phyloP scores from a whole-genome alignment of 2,888 invertebrate genomes.

The Pseudococcus viburni region DNA sequence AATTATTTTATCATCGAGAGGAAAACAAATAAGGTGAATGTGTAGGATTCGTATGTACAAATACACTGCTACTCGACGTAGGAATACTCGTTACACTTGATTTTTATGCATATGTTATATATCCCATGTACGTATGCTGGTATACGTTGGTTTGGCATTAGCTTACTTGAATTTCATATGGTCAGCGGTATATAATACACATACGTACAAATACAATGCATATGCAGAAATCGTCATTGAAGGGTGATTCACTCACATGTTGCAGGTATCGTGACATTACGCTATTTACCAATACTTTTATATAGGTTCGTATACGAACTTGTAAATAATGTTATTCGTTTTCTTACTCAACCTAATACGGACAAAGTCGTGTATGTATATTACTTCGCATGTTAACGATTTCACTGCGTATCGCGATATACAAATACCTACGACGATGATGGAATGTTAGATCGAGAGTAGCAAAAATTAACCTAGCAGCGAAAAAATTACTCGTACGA shows the following conservation, averaged over 20 bases:
- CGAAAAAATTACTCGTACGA: not conserved
- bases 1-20: not conserved
- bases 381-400: conserved; percentile 25
- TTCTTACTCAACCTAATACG: conserved; percentile 26
- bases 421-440: not conserved
- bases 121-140: not conserved
- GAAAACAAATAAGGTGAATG: conserved; percentile 5
- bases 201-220: not conserved
- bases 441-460: not conserved
- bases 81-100: conserved; percentile 10
- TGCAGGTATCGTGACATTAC: conserved; percentile 23
- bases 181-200: not conserved
- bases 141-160: not conserved
- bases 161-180: not conserved
- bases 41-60: not conserved
- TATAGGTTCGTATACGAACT: not conserved
- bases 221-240: not conserved
- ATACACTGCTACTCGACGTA: not conserved
- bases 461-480: not conserved
- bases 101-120: not conserved
- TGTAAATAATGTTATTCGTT: conserved; percentile 23
- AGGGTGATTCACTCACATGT: not conserved
- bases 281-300: conserved; percentile 3
- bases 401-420: not conserved
- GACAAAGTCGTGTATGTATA: conserved; percentile 31